Evolutionary conservation across 2,888 invertebrate species (phyloP).

Genomic region (Muscina levida): DNA sequence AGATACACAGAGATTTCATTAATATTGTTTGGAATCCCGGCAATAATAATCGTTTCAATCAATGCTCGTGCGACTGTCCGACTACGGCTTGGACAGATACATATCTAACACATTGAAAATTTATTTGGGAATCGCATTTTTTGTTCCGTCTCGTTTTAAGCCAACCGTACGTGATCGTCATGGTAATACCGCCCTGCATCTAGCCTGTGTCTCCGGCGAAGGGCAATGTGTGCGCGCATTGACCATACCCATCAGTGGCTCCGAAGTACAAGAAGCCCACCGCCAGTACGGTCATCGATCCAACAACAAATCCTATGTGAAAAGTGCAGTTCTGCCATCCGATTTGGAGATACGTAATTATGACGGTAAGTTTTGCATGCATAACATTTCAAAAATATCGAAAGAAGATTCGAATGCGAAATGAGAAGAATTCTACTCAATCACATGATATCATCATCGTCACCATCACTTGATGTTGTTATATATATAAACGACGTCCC

Average conservation of each 20-base stretch:
- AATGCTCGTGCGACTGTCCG: not conserved
- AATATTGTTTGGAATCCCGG: too few species aligned
- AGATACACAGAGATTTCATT: too few species aligned
- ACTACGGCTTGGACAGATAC: not conserved
- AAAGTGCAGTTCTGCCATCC: constrained; percentile 80
- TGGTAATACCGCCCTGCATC: constrained; percentile 93
- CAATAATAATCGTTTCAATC: too few species aligned
- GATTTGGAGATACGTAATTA: constrained; percentile 91
- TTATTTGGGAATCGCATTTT: not conserved
- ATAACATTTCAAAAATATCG: not conserved
- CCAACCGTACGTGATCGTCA: constrained; percentile 85
- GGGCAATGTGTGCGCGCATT: constrained; percentile 87
- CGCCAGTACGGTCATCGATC: constrained; percentile 78
- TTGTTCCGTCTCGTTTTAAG: constrained; percentile 68
- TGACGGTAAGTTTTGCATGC: constrained; percentile 84
- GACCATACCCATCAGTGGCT: constrained; percentile 83
- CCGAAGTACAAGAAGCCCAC: constrained; percentile 80
- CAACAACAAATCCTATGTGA: constrained; percentile 76
- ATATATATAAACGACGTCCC: constrained; percentile 52
- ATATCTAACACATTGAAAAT: not conserved
- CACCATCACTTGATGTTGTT: constrained; percentile 18
- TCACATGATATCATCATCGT: constrained; percentile 13
- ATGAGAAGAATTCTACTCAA: not conserved
- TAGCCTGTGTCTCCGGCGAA: constrained; percentile 88
- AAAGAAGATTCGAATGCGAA: not conserved